Percentiles rank a stretch among this genome's conserved stretches.
Evolutionary conservation across 2,797 vertebrate species (phyloP).

Genomic region (Meriones psammophilus): DNA sequence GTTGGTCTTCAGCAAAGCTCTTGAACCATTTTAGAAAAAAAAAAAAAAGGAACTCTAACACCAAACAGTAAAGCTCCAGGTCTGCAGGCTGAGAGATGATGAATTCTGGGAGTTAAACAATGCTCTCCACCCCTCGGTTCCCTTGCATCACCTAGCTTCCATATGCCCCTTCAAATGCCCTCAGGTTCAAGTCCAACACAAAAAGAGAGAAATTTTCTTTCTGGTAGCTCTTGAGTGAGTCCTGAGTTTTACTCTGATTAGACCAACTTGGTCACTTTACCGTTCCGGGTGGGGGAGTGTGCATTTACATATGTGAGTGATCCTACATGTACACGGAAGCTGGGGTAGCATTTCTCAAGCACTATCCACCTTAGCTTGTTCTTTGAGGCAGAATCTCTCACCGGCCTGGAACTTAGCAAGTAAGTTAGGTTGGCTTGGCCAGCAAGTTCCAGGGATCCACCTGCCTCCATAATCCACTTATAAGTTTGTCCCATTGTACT

Average conservation of each 20-base stretch:
- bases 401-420: neutral
- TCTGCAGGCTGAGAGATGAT: neutral
- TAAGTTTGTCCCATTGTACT: neutral
- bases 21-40: neutral
- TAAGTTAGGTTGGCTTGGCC: neutral
- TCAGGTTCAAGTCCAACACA: neutral
- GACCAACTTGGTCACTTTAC: neutral
- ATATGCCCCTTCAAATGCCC: neutral
- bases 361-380: neutral
- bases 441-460: neutral
- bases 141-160: neutral
- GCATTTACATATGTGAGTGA: neutral
- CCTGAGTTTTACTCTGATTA: constrained; percentile 27
- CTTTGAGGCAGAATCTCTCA: neutral
- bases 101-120: neutral
- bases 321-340: neutral
- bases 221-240: neutral
- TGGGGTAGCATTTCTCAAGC: neutral
- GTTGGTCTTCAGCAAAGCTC: neutral
- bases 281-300: neutral
- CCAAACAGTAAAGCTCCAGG: neutral
- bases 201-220: constrained; percentile 9
- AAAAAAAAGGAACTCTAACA: neutral
- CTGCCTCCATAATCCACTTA: neutral
- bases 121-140: neutral